Evolutionary conservation across 2,113 vertebrate species (phyloP), one percentile per base, ranked within the genome.

Genomic region (Poecile atricapillus): DNA sequence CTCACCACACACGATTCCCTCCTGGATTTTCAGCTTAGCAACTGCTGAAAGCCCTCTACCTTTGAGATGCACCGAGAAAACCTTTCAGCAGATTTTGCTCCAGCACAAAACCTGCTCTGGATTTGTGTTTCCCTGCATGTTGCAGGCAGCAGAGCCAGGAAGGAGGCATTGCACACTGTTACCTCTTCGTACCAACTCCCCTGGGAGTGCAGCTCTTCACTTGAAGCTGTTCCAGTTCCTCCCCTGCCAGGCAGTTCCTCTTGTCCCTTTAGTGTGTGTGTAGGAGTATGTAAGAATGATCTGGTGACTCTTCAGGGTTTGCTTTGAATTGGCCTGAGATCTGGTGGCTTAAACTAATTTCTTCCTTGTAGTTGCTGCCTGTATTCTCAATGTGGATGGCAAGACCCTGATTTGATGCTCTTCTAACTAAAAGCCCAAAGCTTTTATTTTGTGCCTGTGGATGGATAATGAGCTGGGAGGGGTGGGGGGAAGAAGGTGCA

Each of bases 1-100:
- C 15, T 77, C 35, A 10, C 33, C 30, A 16, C 15, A 5, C 27
- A 2, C 0, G 0, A 25, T 16, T 49, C 23, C n/a, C 25, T 64
- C 13, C 13, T 11, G 15, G 7, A 1, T 90, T 86, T 92, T 80
- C 46, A 59, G 8, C 28, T 9, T 73, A 41, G 25, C 53, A 12
- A 0, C 11, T 1, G 4, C 41, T 79, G 20, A 6, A 69, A 65
- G 37, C 35, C 63, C 18, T 64, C 39, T 73, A 1, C 22, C 8
- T 78, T 58, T 62, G 41, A 65, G 55, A 15, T 62, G 35, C 12
- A 7, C 13, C 12, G 41, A 25, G 55, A 53, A 53, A 19, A 58
- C 25, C 31, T 11, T 16, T 13, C 23, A 44, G 39, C 69, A 87
- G 68, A 9, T 77, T 18, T 20, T 25, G 15, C 28, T 28, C 37